These are phyloP conservation scores for Lasius fuliginosus DNA, from an alignment of 2,888 invertebrate species.

Conservation along the genomic window DNA sequence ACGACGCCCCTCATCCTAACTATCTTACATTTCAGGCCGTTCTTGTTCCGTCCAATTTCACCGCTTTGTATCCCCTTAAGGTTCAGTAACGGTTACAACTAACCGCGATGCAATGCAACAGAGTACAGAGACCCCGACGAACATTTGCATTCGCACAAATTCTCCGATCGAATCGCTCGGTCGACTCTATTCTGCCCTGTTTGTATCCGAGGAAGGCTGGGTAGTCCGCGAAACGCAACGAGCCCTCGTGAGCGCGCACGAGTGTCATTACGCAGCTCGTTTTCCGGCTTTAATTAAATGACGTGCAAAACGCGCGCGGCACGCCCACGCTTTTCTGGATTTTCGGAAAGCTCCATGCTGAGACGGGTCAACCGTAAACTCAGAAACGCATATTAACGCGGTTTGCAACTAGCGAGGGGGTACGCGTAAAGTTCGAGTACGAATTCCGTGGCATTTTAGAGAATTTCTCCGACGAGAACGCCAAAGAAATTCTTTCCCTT, in stretches of 20 bases:
- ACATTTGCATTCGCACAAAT: conserved; percentile 38
- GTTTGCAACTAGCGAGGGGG: not conserved
- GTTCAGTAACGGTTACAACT: conserved; percentile 65
- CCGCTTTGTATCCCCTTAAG: conserved; percentile 68
- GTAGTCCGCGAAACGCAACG: conserved; percentile 50
- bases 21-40: conserved; percentile 60
- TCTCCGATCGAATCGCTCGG: conserved; percentile 54
- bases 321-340: conserved; percentile 59
- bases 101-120: conserved; percentile 12
- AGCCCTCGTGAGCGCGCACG: conserved; percentile 55
- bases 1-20: conserved; percentile 44
- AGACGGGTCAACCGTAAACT: conserved; percentile 65
- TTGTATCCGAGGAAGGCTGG: conserved; percentile 18
- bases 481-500: not conserved
- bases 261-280: conserved; percentile 75
- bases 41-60: conserved; percentile 69
- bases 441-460: not conserved
- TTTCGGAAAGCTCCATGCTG: conserved; percentile 50
- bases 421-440: conserved; percentile 11
- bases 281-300: conserved; percentile 75
- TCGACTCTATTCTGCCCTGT: not conserved
- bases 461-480: not conserved
- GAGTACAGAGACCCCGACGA: not conserved
- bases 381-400: conserved; percentile 61
- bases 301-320: conserved; percentile 66